Evolutionary conservation across 2,113 vertebrate species (phyloP).

Genomic region (Oxyura jamaicensis): DNA sequence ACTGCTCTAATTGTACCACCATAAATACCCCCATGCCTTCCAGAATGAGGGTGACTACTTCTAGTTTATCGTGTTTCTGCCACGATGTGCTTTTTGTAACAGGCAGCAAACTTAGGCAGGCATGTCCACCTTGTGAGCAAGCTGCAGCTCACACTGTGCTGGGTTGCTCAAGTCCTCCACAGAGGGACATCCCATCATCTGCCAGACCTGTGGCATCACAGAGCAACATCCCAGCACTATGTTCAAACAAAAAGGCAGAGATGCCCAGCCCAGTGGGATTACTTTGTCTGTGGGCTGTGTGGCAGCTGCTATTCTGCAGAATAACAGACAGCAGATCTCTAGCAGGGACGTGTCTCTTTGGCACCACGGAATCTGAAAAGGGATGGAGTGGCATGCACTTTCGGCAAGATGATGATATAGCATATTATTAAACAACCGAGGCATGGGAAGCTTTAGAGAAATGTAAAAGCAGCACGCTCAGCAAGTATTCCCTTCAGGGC

Average conservation of each 20-base stretch:
- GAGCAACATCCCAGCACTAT: neutral
- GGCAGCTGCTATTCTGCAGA: neutral
- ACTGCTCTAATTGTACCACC: neutral
- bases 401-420: neutral
- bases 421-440: rapidly evolving
- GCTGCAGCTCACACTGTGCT: neutral
- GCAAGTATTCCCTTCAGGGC: neutral
- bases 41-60: neutral
- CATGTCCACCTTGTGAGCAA: rapidly evolving
- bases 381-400: neutral
- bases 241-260: neutral
- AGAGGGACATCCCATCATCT: neutral
- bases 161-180: neutral
- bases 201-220: rapidly evolving
- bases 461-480: neutral
- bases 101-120: neutral
- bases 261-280: neutral
- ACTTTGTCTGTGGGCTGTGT: neutral
- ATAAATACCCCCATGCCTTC: neutral
- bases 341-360: rapidly evolving
- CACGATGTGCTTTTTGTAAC: neutral
- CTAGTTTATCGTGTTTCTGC: rapidly evolving
- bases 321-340: neutral
- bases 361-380: neutral
- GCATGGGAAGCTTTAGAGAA: neutral